phyloP scores from a whole-genome alignment of 2,797 vertebrate genomes.

The Poeciliopsis turneri region DNA sequence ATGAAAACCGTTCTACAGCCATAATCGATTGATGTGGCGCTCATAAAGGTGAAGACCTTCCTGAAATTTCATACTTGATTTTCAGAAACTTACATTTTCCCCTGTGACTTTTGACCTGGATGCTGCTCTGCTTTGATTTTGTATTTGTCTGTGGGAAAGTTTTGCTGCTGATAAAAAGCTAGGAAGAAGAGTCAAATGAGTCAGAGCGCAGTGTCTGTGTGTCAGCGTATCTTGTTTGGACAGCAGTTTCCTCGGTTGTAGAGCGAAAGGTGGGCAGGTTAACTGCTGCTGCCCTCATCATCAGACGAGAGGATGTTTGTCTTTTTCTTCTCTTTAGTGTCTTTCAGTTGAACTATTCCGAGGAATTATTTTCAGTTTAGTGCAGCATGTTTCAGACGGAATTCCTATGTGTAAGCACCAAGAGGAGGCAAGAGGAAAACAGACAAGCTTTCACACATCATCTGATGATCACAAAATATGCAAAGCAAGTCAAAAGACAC shows the following conservation, averaged over 20 bases:
- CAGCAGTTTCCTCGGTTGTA: slow-evolving; percentile 67
- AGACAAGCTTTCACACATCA: not conserved
- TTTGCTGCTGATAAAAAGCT: slow-evolving; percentile 42
- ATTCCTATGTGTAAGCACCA: not conserved
- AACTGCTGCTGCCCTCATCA: slow-evolving; percentile 46
- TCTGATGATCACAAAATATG: not conserved
- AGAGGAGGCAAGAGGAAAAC: not conserved
- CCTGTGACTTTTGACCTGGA: slow-evolving; percentile 38
- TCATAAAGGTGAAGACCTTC: not conserved
- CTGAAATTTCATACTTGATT: slow-evolving; percentile 3
- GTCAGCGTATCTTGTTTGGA: slow-evolving; percentile 73
- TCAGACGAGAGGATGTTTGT: slow-evolving; percentile 48
- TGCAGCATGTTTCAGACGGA: not conserved
- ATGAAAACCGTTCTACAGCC: not conserved
- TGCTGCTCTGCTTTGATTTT: slow-evolving; percentile 24
- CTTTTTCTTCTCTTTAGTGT: slow-evolving; percentile 12
- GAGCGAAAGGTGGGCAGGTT: slow-evolving; percentile 39
- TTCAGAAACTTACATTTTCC: slow-evolving; percentile 1
- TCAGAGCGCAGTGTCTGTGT: slow-evolving; percentile 21
- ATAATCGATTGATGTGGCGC: not conserved
- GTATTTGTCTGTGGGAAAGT: slow-evolving; percentile 58
- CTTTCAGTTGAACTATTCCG: not conserved
- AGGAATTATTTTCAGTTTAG: slow-evolving; percentile 12
- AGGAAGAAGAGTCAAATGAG: slow-evolving; percentile 61
- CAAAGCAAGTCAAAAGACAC: not conserved